Conservation (phyloP, 2,888 invertebrate genomes). For the Amiota mariae region DNA sequence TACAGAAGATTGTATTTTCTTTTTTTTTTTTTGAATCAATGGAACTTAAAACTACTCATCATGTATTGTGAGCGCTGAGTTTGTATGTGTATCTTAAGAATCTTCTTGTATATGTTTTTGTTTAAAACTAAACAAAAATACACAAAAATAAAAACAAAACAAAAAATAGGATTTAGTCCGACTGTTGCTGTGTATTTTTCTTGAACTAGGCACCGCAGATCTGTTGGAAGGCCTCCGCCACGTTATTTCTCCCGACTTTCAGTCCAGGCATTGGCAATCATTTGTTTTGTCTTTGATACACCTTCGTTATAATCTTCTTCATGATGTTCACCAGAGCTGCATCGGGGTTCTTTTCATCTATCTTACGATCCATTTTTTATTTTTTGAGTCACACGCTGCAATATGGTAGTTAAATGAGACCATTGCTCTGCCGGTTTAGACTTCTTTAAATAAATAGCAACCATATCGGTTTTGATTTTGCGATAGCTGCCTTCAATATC, state of each 20-base stretch:
- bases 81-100: too few relatives aligned
- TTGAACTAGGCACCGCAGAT: too few relatives aligned
- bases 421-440: slow-evolving; percentile 75
- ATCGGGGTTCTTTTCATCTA: slow-evolving; percentile 75
- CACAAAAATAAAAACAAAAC: too few relatives aligned
- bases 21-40: too few relatives aligned
- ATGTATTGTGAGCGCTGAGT: too few relatives aligned
- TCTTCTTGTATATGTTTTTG: too few relatives aligned
- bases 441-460: slow-evolving; percentile 71
- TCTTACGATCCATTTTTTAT: slow-evolving; percentile 76
- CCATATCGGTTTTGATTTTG: slow-evolving; percentile 84
- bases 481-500: slow-evolving; percentile 82
- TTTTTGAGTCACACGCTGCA: slow-evolving; percentile 85
- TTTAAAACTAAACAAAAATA: too few relatives aligned
- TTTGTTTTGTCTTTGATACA: slow-evolving; percentile 94
- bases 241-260: slow-evolving; percentile 81
- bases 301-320: slow-evolving; percentile 95
- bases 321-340: slow-evolving; percentile 90
- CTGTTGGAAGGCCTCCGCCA: too few relatives aligned
- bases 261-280: slow-evolving; percentile 93
- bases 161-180: too few relatives aligned
- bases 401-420: slow-evolving; percentile 87
- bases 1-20: too few relatives aligned
- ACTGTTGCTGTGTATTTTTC: too few relatives aligned
- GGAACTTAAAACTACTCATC: too few relatives aligned